Evolutionary conservation across 2,797 vertebrate species (phyloP), one percentile per base, ranked within the genome.

Genomic region (Enteromius afrohamiltoni): DNA sequence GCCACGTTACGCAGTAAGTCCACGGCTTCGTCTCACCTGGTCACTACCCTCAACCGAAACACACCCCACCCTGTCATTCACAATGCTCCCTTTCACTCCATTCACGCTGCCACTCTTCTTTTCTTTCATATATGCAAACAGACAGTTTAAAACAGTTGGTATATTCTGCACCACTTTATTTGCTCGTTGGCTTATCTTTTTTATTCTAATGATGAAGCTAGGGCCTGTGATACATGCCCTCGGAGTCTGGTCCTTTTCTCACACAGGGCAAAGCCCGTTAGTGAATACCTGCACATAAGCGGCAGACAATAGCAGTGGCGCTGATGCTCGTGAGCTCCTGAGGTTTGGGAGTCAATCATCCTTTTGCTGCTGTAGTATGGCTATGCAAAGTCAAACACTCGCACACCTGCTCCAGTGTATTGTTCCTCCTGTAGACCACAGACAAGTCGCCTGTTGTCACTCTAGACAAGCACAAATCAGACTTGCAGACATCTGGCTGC

Each of bases 1-100:
- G 69, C 94, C 96, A 64, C 92, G 93, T 87, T 93, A 95, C 85
- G 93, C 83, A 0, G 97, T 97, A 94, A 97, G 97, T 94, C 83
- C 23, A 16, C 62, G 34, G 0, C 71, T 67, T 77, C 65, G 55
- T 26, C 58, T 81, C 67, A 21, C 40, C 65, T 80, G 77, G 67
- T 68, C 65, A 86, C 78, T 70, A 60, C 55, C n/a, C 58, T 81
- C 37, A 85, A 85, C 82, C 58, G 85, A 82, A 79, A 65, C 73
- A 49, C 17, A 75, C 51, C 53, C 70, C 45, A 6, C 60, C n/a
- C 67, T 82, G 51, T 9, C 7, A 53, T 53, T 83, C 31, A 82
- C 77, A 77, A 67, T 74, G 51, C 75, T 47, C 78, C 51, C 60
- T 69, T 78, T 60, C 51, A 67, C 58, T 71, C 64, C 9, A 79